Evolutionary conservation across 1,140 invertebrate genomes (phyloP), one percentile per base, ranked within the genome.

Genomic region (Vanessa tameamea): DNA sequence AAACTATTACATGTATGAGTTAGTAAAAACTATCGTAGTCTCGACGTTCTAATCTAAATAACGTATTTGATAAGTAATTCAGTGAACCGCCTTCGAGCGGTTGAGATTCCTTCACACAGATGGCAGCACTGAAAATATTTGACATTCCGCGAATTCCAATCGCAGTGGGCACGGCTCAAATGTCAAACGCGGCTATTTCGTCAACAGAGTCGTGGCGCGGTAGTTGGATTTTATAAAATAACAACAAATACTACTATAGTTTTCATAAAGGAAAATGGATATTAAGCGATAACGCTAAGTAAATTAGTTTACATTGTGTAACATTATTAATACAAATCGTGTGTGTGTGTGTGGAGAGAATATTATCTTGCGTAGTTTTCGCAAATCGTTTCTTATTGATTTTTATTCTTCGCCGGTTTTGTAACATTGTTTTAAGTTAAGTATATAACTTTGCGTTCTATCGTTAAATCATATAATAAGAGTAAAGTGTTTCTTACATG

Each of bases 131-230:
- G 85, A 87, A 92, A 90, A 92, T 93, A 92, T 90, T 92, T 92
- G 83, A 90, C 93, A 93, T 93, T 92, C 93, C 92, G 55, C 74
- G 82, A 83, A 93, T 92, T 92, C 93, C 93, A 79, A 85, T 86
- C 82, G 87, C 86, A 83, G 91, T 92, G 91, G 90, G 90, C 91
- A 89, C 91, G 91, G 89, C 92, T 92, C 93, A 93, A 93, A 93
- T 93, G 93, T 93, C 93, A 93, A 93, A 93, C 89, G 87, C 87
- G 85, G 91, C 89, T 93, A 93, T 93, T 93, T 93, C 91, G 89
- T 93, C 93, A 93, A 93, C 92, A 93, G 87, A 89, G 83, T 87
- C 86, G 88, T 88, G 84, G 92, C 86, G 88, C 92, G 91, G 80
- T 90, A 92, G 89, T 90, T 92, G 90, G 83, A 86, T 89, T 91